Evolutionary conservation across 2,888 invertebrate species (phyloP).

Genomic region (Scaptodrosophila latifasciaeformis): DNA sequence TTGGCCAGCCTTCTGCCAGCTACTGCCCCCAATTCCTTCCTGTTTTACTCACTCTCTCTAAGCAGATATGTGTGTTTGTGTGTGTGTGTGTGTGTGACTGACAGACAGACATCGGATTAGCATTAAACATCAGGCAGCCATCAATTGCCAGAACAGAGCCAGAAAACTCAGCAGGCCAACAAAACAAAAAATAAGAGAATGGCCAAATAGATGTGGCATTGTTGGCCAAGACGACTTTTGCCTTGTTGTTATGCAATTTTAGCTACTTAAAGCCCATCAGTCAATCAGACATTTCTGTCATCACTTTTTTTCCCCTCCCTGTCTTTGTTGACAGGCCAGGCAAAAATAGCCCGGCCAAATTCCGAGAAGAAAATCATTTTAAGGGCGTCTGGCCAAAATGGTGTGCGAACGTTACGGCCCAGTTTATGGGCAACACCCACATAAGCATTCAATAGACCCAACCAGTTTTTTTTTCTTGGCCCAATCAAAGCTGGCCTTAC

Average conservation of each 20-base stretch:
- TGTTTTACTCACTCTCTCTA: too few relatives aligned
- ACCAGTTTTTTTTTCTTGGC: not conserved
- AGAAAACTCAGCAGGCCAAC: constrained; percentile 12
- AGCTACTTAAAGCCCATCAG: constrained; percentile 67
- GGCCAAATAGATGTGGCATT: constrained; percentile 7
- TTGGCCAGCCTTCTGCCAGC: not conserved
- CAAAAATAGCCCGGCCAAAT: too few relatives aligned
- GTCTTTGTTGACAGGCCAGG: constrained; percentile 14
- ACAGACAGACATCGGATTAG: constrained; percentile 62
- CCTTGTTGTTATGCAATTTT: constrained; percentile 56
- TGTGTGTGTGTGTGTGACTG: too few relatives aligned
- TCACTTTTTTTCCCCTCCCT: constrained; percentile 38
- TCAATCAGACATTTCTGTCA: constrained; percentile 66
- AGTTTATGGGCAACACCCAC: too few relatives aligned
- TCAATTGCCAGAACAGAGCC: constrained; percentile 14
- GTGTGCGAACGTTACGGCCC: too few relatives aligned
- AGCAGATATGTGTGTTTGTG: too few relatives aligned
- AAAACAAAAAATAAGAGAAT: not conserved
- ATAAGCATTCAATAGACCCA: too few relatives aligned
- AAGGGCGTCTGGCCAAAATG: too few relatives aligned
- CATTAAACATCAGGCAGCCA: constrained; percentile 49
- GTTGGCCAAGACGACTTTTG: too few relatives aligned
- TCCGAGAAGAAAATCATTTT: too few relatives aligned
- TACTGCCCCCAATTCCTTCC: too few relatives aligned
- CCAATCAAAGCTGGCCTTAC: not conserved